Evolutionary conservation across 2,113 vertebrate genomes (phyloP), one percentile per base, ranked within the genome.

Genomic region (Carassius carassius): DNA sequence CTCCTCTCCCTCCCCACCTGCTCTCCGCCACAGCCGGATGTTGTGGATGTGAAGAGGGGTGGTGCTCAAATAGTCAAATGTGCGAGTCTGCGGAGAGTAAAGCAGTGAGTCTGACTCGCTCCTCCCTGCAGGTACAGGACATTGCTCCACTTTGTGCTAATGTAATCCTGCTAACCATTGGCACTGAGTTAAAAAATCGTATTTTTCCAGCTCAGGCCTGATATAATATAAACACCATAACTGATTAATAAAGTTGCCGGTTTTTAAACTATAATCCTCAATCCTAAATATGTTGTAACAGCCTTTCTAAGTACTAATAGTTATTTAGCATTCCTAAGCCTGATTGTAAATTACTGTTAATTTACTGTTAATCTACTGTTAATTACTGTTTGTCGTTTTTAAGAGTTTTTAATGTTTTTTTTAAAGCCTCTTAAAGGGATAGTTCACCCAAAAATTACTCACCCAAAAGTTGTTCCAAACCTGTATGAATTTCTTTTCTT

Each of bases 41-140:
- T 96, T 93, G 93, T 95, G 93, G 96, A 97, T 96, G 94, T 97
- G 96, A 98, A 97, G 95, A 98, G 97, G 92, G 97, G 97, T 94
- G 87, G 87, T 72, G 97, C 97, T 96, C 97, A 99, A 92, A 97
- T 99, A 98, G 97, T 99, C 95, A 98, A 98, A 96, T 95, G 98
- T 95, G 97, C 97, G 95, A 99, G 95, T 96, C 96, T 99, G 94
- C 97, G 97, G 94, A 96, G 97, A 95, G 97, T 97, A 91, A 98
- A 98, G 90, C 98, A 98, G 94, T 99, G 97, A 99, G 93, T 92
- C 91, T 93, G 93, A 88, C 90, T 87, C 95, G 95, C 95, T 95
- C 87, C 17, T 92, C 25, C 56, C 88, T 85, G 87, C 94, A 95
- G 94, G 94, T 95, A 95, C 85, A 90, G 90, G 92, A 91, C 91